Percentiles rank a stretch among this genome's conserved stretches.
These are phyloP conservation scores for Choloepus didactylus DNA, from an alignment of 2,797 vertebrate genomes.

Conservation along the genomic window DNA sequence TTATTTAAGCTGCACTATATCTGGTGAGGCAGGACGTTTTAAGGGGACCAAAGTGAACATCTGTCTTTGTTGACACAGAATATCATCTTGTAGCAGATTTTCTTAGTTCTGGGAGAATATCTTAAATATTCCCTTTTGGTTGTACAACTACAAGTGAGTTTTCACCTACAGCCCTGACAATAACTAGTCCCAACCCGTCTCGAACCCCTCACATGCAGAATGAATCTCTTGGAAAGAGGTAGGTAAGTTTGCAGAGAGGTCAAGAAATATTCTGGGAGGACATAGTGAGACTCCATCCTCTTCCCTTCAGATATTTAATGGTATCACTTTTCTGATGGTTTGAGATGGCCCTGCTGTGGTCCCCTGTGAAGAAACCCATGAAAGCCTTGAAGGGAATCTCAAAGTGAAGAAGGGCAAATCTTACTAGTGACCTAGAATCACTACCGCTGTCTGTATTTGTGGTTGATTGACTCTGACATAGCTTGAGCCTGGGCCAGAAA, in stretches of 20 bases:
- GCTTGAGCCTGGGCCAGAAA: background rate
- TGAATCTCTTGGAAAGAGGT: background rate
- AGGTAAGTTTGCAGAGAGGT: background rate
- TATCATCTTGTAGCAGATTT: background rate
- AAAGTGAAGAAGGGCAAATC: background rate
- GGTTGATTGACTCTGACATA: background rate
- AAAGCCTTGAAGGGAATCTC: background rate
- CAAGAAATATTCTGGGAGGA: background rate
- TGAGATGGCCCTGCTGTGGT: background rate
- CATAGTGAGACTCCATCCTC: background rate
- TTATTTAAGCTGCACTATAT: slow-evolving; percentile 47
- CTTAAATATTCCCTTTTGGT: background rate
- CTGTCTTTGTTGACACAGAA: slow-evolving; percentile 38
- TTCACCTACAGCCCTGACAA: fast-evolving
- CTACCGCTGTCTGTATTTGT: background rate
- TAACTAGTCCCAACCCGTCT: background rate
- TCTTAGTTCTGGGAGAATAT: background rate
- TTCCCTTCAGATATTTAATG: background rate
- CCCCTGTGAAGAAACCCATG: background rate
- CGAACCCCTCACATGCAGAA: background rate
- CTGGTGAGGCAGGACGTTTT: background rate
- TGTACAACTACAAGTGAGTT: background rate
- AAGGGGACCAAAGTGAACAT: background rate
- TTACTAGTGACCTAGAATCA: background rate
- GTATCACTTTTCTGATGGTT: background rate